Conservation (phyloP, 2,888 invertebrate species). For the Coremacera marginata region DNA sequence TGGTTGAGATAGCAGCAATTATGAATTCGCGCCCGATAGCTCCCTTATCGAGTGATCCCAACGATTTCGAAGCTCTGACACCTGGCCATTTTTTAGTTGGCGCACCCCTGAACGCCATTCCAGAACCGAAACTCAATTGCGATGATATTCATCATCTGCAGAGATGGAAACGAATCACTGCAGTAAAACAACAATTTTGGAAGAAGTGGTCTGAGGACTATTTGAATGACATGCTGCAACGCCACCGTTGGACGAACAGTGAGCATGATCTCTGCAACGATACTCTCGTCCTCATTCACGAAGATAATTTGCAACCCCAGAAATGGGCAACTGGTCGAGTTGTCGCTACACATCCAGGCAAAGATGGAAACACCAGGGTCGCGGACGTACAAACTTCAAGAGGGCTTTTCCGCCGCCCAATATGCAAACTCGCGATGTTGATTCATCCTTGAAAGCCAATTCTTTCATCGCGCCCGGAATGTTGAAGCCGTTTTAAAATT, state of each 20-base stretch:
- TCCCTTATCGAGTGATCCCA: too few relatives aligned
- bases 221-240: background rate
- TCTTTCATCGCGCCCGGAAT: too few relatives aligned
- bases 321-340: background rate
- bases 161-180: background rate
- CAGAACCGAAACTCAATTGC: background rate
- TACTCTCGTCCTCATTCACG: background rate
- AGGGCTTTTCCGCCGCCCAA: background rate
- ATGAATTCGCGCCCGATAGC: too few relatives aligned
- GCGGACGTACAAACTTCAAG: background rate
- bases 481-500: too few relatives aligned
- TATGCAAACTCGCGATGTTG: too few relatives aligned
- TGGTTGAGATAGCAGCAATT: background rate
- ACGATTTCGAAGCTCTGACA: too few relatives aligned
- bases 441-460: too few relatives aligned
- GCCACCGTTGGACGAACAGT: background rate
- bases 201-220: background rate
- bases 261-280: background rate
- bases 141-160: background rate
- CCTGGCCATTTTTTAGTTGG: too few relatives aligned
- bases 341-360: background rate
- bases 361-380: background rate
- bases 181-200: background rate
- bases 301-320: background rate
- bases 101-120: too few relatives aligned